Evolutionary conservation across 2,888 invertebrate genomes (phyloP).

Genomic region (Eupithecia tripunctaria): DNA sequence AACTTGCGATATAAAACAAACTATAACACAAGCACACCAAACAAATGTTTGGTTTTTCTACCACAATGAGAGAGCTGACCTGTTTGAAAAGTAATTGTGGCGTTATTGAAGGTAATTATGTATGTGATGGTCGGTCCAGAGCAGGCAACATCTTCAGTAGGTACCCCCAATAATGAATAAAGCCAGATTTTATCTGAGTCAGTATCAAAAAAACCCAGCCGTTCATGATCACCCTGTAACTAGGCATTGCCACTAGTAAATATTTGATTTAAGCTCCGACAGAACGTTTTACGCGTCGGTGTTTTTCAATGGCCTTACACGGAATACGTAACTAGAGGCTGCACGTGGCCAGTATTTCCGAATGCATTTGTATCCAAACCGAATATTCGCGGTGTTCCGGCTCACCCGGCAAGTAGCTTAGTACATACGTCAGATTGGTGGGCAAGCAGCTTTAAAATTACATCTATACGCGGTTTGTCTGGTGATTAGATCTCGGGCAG

Average conservation of each 20-base stretch:
- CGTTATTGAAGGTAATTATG: too few relatives aligned
- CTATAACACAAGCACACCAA: too few relatives aligned
- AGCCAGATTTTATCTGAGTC: too few relatives aligned
- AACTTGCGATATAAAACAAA: too few relatives aligned
- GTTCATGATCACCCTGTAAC: constrained; percentile 1
- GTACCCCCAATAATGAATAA: too few relatives aligned
- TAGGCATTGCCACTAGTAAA: constrained; percentile 43
- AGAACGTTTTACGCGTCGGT: constrained; percentile 43
- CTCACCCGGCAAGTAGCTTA: background rate
- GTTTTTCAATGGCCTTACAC: constrained; percentile 49
- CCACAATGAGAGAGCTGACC: too few relatives aligned
- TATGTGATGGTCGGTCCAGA: too few relatives aligned
- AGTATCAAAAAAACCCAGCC: background rate
- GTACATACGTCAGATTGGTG: background rate
- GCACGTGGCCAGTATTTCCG: constrained; percentile 19
- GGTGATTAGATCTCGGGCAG: background rate
- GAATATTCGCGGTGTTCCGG: background rate
- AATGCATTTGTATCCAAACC: constrained; percentile 8
- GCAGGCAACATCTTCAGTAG: too few relatives aligned
- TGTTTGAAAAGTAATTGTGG: too few relatives aligned
- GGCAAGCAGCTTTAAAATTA: background rate
- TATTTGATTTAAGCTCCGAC: constrained; percentile 53
- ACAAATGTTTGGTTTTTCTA: too few relatives aligned
- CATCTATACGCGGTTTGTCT: background rate
- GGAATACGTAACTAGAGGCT: constrained; percentile 20